Conservation (phyloP, 2,113 vertebrate genomes). For the Channa maculata region DNA sequence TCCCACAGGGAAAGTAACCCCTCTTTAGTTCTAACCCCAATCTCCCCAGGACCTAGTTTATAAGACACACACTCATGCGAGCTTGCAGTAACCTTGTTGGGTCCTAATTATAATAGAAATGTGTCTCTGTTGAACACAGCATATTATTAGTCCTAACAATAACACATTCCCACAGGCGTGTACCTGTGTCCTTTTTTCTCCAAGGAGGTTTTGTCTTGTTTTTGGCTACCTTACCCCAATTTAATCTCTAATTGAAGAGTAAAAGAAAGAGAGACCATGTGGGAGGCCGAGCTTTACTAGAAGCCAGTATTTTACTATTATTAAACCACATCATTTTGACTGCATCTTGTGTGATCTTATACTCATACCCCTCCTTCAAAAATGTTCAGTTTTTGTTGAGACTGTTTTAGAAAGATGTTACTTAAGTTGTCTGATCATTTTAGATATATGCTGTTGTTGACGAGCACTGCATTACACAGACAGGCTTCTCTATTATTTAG, state of each 20-base stretch:
- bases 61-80: slow-evolving; percentile 47
- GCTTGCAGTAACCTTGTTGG: slow-evolving; percentile 65
- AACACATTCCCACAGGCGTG: slow-evolving; percentile 61
- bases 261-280: neutral
- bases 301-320: slow-evolving; percentile 15
- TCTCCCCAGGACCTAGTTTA: slow-evolving; percentile 72
- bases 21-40: slow-evolving; percentile 49
- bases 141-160: slow-evolving; percentile 66
- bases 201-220: slow-evolving; percentile 45
- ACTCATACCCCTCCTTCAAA: neutral
- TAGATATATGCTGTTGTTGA: too few species aligned
- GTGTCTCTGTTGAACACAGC: slow-evolving; percentile 57
- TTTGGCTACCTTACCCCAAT: slow-evolving; percentile 42
- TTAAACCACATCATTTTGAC: slow-evolving; percentile 9
- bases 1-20: slow-evolving; percentile 66
- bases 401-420: too few species aligned
- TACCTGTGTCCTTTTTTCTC: slow-evolving; percentile 44
- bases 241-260: slow-evolving; percentile 29
- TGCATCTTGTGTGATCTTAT: neutral
- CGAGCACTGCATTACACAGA: too few species aligned
- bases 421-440: too few species aligned
- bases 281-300: neutral
- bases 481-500: too few species aligned
- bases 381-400: too few species aligned
- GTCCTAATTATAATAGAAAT: slow-evolving; percentile 66